Percentiles rank a stretch among this genome's conserved stretches.
Conservation (phyloP, 2,797 vertebrate species). For the Craterocephalus amniculus region DNA sequence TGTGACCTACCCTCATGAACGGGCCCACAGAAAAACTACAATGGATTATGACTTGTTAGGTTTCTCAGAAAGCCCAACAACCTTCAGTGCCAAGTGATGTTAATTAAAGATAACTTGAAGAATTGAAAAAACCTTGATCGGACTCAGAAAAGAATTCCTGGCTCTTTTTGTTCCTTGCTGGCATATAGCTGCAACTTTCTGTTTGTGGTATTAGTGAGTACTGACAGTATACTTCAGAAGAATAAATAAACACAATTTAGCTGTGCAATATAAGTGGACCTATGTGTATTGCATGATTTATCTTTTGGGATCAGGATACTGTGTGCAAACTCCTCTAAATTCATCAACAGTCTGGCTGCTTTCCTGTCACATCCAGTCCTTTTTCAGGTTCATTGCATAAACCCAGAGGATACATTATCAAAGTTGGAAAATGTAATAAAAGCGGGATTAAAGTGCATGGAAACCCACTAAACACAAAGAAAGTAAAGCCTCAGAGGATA, state of each 20-base stretch:
- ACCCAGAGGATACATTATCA: slow-evolving; percentile 16
- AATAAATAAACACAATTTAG: not conserved
- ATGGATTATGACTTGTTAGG: slow-evolving; percentile 8
- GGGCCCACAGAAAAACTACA: slow-evolving; percentile 7
- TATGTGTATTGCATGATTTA: slow-evolving; percentile 1
- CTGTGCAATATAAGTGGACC: not conserved
- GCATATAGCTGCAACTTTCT: not conserved
- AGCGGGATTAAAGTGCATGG: slow-evolving; percentile 37
- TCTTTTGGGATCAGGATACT: slow-evolving; percentile 1
- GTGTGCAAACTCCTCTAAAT: not conserved
- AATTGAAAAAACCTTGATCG: not conserved
- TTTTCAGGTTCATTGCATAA: slow-evolving; percentile 28
- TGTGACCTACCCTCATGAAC: slow-evolving; percentile 28
- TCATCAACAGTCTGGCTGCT: slow-evolving; percentile 24
- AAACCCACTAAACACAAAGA: slow-evolving; percentile 25
- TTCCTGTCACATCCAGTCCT: slow-evolving; percentile 18
- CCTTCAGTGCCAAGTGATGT: slow-evolving; percentile 5
- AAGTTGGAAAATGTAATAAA: slow-evolving; percentile 41
- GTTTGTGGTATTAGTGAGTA: too few species aligned
- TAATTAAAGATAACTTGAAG: not conserved
- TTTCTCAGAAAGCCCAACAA: not conserved
- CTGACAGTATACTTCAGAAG: not conserved
- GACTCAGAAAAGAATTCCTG: not conserved
- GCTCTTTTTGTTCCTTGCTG: not conserved
- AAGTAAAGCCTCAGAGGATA: slow-evolving; percentile 33